Percentiles rank a stretch among this genome's conserved stretches.
phyloP scores from a whole-genome alignment of 2,888 invertebrate species.

The Pseudococcus longispinus region DNA sequence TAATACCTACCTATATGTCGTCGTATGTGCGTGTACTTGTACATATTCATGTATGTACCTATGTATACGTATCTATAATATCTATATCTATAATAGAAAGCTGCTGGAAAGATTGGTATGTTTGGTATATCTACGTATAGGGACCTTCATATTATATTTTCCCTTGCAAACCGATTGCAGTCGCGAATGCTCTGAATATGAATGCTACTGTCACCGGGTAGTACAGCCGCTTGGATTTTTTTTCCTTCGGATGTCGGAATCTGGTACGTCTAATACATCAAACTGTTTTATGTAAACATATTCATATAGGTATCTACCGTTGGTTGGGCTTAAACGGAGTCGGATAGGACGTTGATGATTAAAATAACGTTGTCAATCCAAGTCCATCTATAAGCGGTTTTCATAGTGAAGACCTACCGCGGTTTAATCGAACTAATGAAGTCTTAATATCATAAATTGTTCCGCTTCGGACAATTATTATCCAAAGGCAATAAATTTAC shows the following conservation, averaged over 20 bases:
- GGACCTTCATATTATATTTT: not conserved
- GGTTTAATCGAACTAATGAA: slow-evolving; percentile 55
- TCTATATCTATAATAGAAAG: not conserved
- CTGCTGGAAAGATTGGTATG: not conserved
- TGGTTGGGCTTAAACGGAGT: not conserved
- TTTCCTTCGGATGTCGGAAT: not conserved
- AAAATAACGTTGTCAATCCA: slow-evolving; percentile 55
- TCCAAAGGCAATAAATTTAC: slow-evolving; percentile 52
- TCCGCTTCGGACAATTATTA: slow-evolving; percentile 50
- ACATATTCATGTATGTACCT: not conserved
- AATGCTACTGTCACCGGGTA: not conserved
- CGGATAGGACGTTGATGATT: slow-evolving; percentile 54
- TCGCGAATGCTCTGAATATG: slow-evolving; percentile 17
- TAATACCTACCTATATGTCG: not conserved
- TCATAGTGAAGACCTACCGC: slow-evolving; percentile 51
- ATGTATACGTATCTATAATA: not conserved
- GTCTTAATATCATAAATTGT: slow-evolving; percentile 56
- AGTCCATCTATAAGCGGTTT: slow-evolving; percentile 42
- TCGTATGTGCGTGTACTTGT: not conserved
- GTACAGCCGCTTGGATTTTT: not conserved
- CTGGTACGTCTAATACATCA: slow-evolving; percentile 36
- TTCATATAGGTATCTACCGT: not conserved
- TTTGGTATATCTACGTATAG: not conserved
- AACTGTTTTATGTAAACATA: slow-evolving; percentile 44
- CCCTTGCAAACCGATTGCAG: not conserved